Evolutionary conservation across 1,140 invertebrate species (phyloP).

Genomic region (Brevipalpus yothersi): DNA sequence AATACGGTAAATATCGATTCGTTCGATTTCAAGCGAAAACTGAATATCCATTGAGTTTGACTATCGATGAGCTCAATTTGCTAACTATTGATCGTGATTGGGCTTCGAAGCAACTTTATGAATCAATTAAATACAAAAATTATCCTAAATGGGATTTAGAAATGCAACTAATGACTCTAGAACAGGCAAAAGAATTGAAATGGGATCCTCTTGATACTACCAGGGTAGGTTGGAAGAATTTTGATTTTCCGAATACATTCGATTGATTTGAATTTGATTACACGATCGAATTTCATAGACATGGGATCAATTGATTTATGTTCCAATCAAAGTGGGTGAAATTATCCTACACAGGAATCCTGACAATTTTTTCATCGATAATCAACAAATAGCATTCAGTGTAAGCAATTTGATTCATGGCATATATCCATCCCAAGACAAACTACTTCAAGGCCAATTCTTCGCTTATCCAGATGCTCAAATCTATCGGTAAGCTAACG

Average conservation of each 20-base stretch:
- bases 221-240: conserved; percentile 23
- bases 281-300: too few relatives aligned
- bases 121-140: conserved; percentile 52
- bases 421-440: conserved; percentile 74
- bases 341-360: conserved; percentile 69
- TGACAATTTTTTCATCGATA: conserved; percentile 65
- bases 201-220: conserved; percentile 19
- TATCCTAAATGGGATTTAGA: conserved; percentile 54
- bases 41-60: conserved; percentile 31
- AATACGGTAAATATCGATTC: conserved; percentile 31
- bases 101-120: conserved; percentile 57
- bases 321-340: conserved; percentile 71
- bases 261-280: too few relatives aligned
- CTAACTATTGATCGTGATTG: conserved; percentile 64
- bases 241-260: neutral
- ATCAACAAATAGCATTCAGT: conserved; percentile 83
- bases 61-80: conserved; percentile 39
- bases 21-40: neutral
- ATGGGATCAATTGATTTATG: conserved; percentile 65
- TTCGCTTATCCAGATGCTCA: conserved; percentile 89
- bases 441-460: conserved; percentile 64
- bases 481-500: conserved; percentile 42
- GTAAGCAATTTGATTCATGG: conserved; percentile 73
- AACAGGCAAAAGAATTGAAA: neutral
- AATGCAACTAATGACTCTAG: conserved; percentile 30